These are phyloP conservation scores for Molothrus aeneus DNA, from an alignment of 2,797 vertebrate species.

Conservation along the genomic window DNA sequence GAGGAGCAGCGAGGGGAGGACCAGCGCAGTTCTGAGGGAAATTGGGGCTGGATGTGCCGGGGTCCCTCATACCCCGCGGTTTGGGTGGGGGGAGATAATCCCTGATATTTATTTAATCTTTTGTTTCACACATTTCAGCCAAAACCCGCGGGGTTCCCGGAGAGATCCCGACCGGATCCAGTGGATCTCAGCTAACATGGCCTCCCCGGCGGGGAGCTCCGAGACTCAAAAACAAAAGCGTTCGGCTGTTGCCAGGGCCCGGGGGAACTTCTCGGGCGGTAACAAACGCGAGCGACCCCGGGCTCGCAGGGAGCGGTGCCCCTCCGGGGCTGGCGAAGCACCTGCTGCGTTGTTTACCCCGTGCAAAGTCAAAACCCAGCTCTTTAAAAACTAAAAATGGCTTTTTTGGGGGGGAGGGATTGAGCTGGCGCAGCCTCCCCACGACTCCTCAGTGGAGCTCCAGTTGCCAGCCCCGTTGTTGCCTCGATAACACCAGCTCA, in stretches of 20 bases:
- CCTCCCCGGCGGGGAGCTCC: background rate
- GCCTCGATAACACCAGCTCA: background rate
- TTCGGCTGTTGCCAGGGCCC: background rate
- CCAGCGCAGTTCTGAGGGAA: background rate
- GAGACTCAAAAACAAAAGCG: background rate
- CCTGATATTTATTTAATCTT: background rate
- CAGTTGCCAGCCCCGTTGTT: background rate
- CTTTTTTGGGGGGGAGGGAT: background rate
- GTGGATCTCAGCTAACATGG: background rate
- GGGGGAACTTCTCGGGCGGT: background rate
- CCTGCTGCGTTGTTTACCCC: background rate
- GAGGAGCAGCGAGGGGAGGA: background rate
- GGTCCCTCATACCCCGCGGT: rapidly evolving
- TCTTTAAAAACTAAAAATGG: background rate
- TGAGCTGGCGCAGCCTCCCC: background rate
- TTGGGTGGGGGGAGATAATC: background rate
- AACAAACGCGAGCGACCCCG: background rate
- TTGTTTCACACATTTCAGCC: background rate
- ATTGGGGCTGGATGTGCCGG: background rate
- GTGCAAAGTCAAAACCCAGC: background rate
- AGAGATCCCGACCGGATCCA: background rate
- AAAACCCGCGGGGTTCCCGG: background rate
- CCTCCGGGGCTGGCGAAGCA: background rate
- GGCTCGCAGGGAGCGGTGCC: background rate
- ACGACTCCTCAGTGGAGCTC: background rate